Conservation (phyloP, 2,888 invertebrate genomes). For the Eupithecia subumbrata region DNA sequence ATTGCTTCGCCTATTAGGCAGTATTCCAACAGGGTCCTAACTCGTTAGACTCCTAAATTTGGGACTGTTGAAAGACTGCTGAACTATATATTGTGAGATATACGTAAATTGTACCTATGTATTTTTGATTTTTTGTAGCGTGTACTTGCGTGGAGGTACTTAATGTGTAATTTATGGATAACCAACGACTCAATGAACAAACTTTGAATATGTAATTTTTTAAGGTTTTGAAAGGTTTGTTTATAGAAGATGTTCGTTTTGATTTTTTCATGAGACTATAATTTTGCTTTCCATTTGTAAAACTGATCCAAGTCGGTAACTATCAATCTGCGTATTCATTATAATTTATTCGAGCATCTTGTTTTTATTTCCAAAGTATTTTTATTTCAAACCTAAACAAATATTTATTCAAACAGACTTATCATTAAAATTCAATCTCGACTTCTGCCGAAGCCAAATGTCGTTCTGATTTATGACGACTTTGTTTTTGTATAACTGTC, state of each 20-base stretch:
- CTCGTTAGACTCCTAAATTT: too few species aligned
- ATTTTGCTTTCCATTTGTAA: background rate
- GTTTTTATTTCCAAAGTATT: background rate
- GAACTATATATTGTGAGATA: too few species aligned
- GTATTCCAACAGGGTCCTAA: too few species aligned
- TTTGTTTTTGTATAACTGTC: background rate
- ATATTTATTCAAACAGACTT: background rate
- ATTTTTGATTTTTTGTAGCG: too few species aligned
- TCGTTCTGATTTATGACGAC: background rate
- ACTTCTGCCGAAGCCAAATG: background rate
- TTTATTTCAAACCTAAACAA: background rate
- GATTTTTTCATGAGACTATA: background rate
- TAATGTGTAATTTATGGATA: too few species aligned
- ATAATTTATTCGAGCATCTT: background rate
- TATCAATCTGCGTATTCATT: background rate
- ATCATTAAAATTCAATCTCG: conserved; percentile 5
- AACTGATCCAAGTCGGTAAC: background rate
- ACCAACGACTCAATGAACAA: too few species aligned
- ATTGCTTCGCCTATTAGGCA: background rate
- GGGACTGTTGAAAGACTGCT: too few species aligned
- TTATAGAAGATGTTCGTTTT: too few species aligned
- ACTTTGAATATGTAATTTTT: too few species aligned
- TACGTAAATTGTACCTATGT: too few species aligned
- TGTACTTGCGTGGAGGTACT: too few species aligned
- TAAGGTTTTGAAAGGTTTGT: background rate